phyloP scores from a whole-genome alignment of 2,888 invertebrate species.

The Oegoconia quadripuncta region DNA sequence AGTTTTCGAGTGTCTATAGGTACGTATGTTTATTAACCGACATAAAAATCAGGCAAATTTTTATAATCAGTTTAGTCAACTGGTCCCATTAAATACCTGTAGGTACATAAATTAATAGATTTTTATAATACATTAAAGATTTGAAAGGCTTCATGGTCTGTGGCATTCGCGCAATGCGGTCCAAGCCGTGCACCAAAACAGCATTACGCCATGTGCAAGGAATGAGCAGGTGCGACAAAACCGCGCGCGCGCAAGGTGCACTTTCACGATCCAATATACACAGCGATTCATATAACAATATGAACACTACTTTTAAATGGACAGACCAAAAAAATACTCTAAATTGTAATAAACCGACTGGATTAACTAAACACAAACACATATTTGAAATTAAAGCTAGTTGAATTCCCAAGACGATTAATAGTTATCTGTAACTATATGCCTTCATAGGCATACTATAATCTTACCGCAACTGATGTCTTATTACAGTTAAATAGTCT shows the following conservation, averaged over 20 bases:
- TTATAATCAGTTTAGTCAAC: not conserved
- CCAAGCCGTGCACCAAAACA: slow-evolving; percentile 55
- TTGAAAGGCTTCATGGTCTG: slow-evolving; percentile 13
- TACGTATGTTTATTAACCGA: too few relatives aligned
- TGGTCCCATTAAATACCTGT: not conserved
- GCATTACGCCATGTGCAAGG: slow-evolving; percentile 66
- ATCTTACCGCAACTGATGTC: too few relatives aligned
- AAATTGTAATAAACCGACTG: too few relatives aligned
- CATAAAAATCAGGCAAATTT: too few relatives aligned
- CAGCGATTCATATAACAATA: slow-evolving; percentile 41
- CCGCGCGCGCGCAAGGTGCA: slow-evolving; percentile 51
- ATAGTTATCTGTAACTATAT: too few relatives aligned
- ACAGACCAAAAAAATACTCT: too few relatives aligned
- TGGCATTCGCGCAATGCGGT: slow-evolving; percentile 44
- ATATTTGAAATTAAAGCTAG: too few relatives aligned
- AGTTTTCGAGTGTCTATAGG: not conserved
- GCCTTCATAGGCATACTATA: too few relatives aligned
- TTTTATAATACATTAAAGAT: not conserved
- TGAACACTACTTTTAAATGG: too few relatives aligned
- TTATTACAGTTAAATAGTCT: too few relatives aligned
- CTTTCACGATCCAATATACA: slow-evolving; percentile 48
- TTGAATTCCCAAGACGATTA: too few relatives aligned
- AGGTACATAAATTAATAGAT: not conserved
- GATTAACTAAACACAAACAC: too few relatives aligned
- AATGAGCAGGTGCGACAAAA: slow-evolving; percentile 60